A percentile compares a stretch with the other conserved stretches of the same genome.
Evolutionary conservation across 2,888 invertebrate genomes (phyloP).

Genomic region (Nomada lathburiana): DNA sequence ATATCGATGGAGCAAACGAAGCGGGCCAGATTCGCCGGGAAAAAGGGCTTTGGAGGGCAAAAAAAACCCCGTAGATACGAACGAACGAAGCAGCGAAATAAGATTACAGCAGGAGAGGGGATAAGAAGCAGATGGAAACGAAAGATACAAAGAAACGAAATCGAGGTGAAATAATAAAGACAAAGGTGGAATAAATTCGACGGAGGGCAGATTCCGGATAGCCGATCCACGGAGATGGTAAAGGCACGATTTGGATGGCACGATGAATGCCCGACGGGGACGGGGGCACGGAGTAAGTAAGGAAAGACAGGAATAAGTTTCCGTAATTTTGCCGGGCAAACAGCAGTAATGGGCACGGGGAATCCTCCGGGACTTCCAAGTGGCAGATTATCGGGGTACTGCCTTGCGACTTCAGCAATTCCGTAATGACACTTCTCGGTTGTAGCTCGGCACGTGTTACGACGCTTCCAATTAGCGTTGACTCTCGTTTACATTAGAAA

Average conservation of each 20-base stretch:
- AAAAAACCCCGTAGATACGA: not conserved
- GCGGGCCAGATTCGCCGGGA: constrained; percentile 9
- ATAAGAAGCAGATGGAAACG: not conserved
- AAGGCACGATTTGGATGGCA: not conserved
- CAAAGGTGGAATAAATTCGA: not conserved
- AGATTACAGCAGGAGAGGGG: not conserved
- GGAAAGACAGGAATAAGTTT: constrained; percentile 51
- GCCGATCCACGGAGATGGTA: not conserved
- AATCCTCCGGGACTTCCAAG: constrained; percentile 56
- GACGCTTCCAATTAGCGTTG: constrained; percentile 68
- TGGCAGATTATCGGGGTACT: constrained; percentile 51
- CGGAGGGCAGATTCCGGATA: not conserved
- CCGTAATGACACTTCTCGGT: constrained; percentile 65
- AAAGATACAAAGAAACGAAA: not conserved
- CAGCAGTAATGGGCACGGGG: constrained; percentile 58
- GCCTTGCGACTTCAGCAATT: constrained; percentile 67
- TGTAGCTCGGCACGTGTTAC: constrained; percentile 66
- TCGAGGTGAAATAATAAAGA: not conserved
- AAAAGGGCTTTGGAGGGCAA: not conserved
- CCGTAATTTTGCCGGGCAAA: constrained; percentile 62
- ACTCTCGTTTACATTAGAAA: constrained; percentile 70
- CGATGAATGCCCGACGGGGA: not conserved
- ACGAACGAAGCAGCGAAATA: not conserved
- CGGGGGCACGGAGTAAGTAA: constrained; percentile 6
- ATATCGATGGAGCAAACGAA: constrained; percentile 55